Base-by-base conservation (phyloP, 2,797 vertebrate genomes). In the Orientallactaga sibirica region DNA sequence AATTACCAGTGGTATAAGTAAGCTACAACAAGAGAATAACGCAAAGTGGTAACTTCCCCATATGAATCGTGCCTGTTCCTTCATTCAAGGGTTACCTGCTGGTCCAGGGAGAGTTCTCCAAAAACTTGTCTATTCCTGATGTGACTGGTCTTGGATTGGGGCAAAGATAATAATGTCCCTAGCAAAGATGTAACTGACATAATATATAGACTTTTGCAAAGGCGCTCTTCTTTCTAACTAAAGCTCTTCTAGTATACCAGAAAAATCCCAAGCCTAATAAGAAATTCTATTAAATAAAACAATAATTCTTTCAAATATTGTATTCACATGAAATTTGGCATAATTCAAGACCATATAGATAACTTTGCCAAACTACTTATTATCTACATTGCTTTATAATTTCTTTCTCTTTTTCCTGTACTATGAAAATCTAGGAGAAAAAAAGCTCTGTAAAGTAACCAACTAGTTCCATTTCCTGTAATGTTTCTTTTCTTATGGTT, bases 391-490 rank as follows among this genome's bases (percentile, higher is more conserved):
- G 41, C 93, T 88, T 93, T 87, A 92, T 1, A 81, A 14, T 87
- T 86, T 94, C 55, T 85, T 68, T 37, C 33, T 43, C 29, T 58
- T 68, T 74, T 80, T 43, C 5, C 8, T 20, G 8, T 33, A 67
- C 27, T 22, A 92, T 87, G 77, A 94, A 96, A 97, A 41, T 85
- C 96, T 97, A 92, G 94, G 85, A 48, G 11, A 8, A 91, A 95
- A 95, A 96, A 96, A 18, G 1, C 64, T 95, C 91, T 81, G 8
- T 97, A 66, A 92, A 90, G 92, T 97, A 96, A 96, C 94, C 90
- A 94, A 96, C 96, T 97, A 96, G 88, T 94, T 96, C 84, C 88
- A 71, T 97, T 98, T 98, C 97, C 97, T 98, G 97, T 96, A 90
- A 93, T 90, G 92, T 61, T 94, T 96, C 89, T 96, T 95, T 98